phyloP scores from a whole-genome alignment of 2,888 invertebrate species.

The Xylota sylvarum region DNA sequence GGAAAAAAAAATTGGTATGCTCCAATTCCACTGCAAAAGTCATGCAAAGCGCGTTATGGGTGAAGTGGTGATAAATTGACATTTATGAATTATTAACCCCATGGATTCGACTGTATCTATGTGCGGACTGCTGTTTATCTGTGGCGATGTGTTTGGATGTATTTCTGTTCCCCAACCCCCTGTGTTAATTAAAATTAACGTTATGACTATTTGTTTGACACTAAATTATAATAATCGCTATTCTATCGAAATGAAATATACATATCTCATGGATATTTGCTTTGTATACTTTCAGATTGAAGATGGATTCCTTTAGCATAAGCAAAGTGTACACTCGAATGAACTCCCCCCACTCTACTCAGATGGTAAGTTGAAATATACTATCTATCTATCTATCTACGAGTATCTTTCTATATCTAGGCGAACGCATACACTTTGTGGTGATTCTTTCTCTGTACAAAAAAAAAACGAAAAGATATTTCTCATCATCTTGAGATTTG shows the following conservation, averaged over 20 bases:
- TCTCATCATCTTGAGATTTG: slow-evolving; percentile 38
- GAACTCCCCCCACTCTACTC: background rate
- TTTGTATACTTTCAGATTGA: slow-evolving; percentile 58
- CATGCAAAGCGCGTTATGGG: slow-evolving; percentile 40
- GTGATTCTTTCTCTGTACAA: background rate
- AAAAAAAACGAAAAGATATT: background rate
- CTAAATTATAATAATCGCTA: slow-evolving; percentile 60
- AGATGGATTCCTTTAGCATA: slow-evolving; percentile 17
- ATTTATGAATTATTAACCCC: slow-evolving; percentile 71
- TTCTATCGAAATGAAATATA: slow-evolving; percentile 47
- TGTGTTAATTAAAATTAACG: slow-evolving; percentile 64
- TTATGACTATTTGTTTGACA: slow-evolving; percentile 71
- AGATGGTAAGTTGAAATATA: slow-evolving; percentile 30
- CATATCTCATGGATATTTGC: slow-evolving; percentile 30
- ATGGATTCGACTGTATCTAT: slow-evolving; percentile 33
- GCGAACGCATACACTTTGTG: background rate
- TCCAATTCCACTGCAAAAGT: slow-evolving; percentile 65
- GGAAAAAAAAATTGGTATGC: slow-evolving; percentile 55
- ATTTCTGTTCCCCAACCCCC: slow-evolving; percentile 3
- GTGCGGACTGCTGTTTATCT: slow-evolving; percentile 17
- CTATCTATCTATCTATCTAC: slow-evolving; percentile 16
- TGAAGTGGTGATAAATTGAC: slow-evolving; percentile 57
- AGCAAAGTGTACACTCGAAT: background rate
- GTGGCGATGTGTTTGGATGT: slow-evolving; percentile 18
- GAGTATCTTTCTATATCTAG: background rate